Base-by-base conservation (phyloP, 2,888 invertebrate species). In the Morpho achilles region DNA sequence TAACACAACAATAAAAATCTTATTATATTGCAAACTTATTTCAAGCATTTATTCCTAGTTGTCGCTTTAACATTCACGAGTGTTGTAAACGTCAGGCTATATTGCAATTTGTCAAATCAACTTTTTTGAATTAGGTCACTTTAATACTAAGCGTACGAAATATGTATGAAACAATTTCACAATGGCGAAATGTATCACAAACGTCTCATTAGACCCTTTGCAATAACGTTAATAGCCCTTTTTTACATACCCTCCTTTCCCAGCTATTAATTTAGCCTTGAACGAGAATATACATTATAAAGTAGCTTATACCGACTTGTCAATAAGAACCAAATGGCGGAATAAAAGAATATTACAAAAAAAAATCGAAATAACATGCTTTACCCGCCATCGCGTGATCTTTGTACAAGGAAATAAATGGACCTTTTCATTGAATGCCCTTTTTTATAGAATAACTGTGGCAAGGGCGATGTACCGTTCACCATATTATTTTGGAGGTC, bases 381-480 rank as follows among this genome's bases (percentile, higher is more conserved):
- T 65, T 53, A 57, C 63, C 47, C 55, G 46, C 9, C 62, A 55
- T 69, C 62, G 69, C 69, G 69, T 70, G 69, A 67, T 67, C 68
- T 64, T 69, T 70, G 69, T 69, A 9, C 46, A 39, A 56, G 51
- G 52, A 41, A 52, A 61, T 39, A 60, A 64, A 59, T 59, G 65
- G 58, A 46, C 53, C 60, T 62, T 63, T 67, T 67, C 62, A 64
- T 61, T 48, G 32, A 48, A 50, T 16, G 50, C 50, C 53, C 9
- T 53, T 55, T 61, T 61, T 52, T 58, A 59, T 60, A 55, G 41
- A 16, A 22, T 47, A 53, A 53, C 53, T 53, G 60, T 59, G 55
- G 57, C 62, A 65, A 67, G 67, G 62, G 73, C 67, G 77, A 76
- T 75, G 76, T 74, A 79, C 67, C 72, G 76, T 77, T 77, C 76